Conservation (phyloP, 2,888 invertebrate species). For the Scaptomyza caliginosa region DNA sequence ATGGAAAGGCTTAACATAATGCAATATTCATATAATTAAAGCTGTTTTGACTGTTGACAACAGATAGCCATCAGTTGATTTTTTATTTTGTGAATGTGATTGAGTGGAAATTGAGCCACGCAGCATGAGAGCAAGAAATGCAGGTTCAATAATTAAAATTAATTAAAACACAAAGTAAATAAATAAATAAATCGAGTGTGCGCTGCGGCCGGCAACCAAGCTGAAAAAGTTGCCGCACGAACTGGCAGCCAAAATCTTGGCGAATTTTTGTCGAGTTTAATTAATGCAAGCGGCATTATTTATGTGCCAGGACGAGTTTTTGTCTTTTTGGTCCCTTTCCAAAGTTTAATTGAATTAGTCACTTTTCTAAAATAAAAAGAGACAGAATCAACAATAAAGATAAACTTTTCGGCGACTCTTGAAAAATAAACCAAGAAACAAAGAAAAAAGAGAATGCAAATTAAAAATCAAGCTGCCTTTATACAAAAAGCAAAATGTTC, state of each 20-base stretch:
- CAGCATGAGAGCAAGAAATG: slow-evolving; percentile 42
- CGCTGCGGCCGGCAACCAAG: slow-evolving; percentile 7
- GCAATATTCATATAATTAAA: no score
- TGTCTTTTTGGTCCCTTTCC: slow-evolving; percentile 30
- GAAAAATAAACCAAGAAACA: not conserved
- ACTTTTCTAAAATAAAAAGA: slow-evolving; percentile 34
- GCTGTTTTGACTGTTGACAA: no score
- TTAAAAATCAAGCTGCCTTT: not conserved
- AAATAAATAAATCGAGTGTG: slow-evolving; percentile 60
- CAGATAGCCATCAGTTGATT: no score
- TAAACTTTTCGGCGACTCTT: slow-evolving; percentile 13
- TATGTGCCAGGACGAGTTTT: slow-evolving; percentile 50
- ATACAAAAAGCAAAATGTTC: slow-evolving; percentile 29
- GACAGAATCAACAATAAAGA: slow-evolving; percentile 26
- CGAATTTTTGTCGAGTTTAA: slow-evolving; percentile 48
- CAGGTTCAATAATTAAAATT: slow-evolving; percentile 70
- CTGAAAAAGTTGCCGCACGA: slow-evolving; percentile 10
- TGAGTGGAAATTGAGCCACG: not conserved
- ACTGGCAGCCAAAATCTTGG: slow-evolving; percentile 13
- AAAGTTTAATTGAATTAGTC: slow-evolving; percentile 69
- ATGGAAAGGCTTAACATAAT: no score
- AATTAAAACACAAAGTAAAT: slow-evolving; percentile 62
- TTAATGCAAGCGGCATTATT: slow-evolving; percentile 71
- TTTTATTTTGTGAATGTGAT: no score
- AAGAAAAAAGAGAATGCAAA: not conserved